phyloP scores from a whole-genome alignment of 2,797 vertebrate species.

The Trematomus bernacchii region DNA sequence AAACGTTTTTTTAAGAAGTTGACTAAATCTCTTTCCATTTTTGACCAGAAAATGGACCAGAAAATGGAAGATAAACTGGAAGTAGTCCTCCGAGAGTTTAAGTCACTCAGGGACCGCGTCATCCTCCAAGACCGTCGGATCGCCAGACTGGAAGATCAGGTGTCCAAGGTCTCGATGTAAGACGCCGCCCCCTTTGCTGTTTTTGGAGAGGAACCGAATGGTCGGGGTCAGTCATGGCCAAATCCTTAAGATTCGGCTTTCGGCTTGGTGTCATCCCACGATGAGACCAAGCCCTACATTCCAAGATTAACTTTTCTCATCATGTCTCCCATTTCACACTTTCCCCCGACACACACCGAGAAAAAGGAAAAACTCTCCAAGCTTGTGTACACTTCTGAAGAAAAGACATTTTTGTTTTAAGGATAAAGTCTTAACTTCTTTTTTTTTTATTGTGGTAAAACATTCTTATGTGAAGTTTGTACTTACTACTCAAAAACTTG shows the following conservation, averaged over 20 bases:
- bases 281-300: constrained; percentile 84
- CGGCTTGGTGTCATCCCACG: constrained; percentile 76
- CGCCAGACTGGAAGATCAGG: constrained; percentile 95
- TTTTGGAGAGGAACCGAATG: constrained; percentile 60
- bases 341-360: constrained; percentile 38
- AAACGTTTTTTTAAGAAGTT: not conserved
- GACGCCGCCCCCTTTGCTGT: constrained; percentile 31
- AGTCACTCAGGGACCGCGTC: constrained; percentile 96
- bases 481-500: constrained; percentile 80
- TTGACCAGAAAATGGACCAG: constrained; percentile 89
- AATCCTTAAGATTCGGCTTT: constrained; percentile 78
- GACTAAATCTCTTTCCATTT: constrained; percentile 16
- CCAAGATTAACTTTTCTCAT: constrained; percentile 86
- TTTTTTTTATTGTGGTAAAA: constrained; percentile 74
- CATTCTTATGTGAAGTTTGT: constrained; percentile 84
- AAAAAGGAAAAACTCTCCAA: constrained; percentile 68
- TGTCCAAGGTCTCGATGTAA: constrained; percentile 94
- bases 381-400: constrained; percentile 65
- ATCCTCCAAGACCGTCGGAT: constrained; percentile 95
- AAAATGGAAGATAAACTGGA: constrained; percentile 97
- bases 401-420: constrained; percentile 79
- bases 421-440: constrained; percentile 78
- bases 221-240: constrained; percentile 79
- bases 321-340: constrained; percentile 62
- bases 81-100: constrained; percentile 96